A percentile compares a stretch with the other conserved stretches of the same genome.
phyloP scores from a whole-genome alignment of 2,113 vertebrate genomes.

The Peromyscus maniculatus region DNA sequence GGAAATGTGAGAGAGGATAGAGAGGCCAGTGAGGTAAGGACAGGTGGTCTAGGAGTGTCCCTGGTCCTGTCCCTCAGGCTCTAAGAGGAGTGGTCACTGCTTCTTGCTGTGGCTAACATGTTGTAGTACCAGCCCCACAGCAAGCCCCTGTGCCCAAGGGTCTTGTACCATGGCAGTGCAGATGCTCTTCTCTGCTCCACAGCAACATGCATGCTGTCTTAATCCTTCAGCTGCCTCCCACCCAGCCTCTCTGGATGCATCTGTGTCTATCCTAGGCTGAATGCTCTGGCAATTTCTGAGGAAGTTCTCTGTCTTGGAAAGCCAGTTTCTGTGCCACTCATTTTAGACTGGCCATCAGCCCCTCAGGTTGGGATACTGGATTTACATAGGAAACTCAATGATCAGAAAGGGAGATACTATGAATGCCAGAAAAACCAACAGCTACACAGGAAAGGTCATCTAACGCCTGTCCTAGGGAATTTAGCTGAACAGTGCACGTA shows the following conservation, averaged over 20 bases:
- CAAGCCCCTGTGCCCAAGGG: background rate
- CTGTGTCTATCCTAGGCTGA: background rate
- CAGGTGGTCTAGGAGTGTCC: background rate
- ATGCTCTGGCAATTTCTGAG: background rate
- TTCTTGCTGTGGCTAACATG: background rate
- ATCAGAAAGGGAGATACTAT: background rate
- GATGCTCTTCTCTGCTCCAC: background rate
- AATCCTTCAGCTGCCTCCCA: no score
- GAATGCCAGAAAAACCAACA: background rate
- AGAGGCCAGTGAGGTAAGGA: background rate
- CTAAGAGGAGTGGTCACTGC: background rate
- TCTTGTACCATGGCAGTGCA: no score
- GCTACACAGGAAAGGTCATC: background rate
- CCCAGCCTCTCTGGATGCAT: background rate
- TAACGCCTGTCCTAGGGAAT: background rate
- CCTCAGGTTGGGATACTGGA: no score
- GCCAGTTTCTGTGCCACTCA: background rate
- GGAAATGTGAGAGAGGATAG: background rate
- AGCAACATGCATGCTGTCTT: background rate
- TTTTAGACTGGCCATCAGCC: background rate
- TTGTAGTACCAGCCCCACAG: background rate
- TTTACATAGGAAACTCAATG: background rate
- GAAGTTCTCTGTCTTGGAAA: background rate
- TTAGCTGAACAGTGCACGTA: background rate
- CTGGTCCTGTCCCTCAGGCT: background rate